Base-by-base conservation (phyloP, 2,797 vertebrate genomes). In the Poeciliopsis infans region DNA sequence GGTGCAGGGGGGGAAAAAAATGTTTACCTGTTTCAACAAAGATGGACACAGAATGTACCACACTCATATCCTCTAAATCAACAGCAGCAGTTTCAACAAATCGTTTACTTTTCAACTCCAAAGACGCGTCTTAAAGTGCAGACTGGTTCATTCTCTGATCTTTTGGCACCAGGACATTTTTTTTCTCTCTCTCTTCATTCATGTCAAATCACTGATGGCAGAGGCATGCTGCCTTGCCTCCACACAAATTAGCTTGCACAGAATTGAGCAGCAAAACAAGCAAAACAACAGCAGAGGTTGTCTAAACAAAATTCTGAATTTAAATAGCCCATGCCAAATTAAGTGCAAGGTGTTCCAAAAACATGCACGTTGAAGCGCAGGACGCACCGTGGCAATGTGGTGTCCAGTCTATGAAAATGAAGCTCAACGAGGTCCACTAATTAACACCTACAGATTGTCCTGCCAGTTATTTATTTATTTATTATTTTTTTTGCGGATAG, bases 381-480 rank as follows among this genome's bases (percentile, higher is more conserved):
- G 84, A 89, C 90, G 88, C 91, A 51, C 85, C 77, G 83, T 55
- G 61, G 74, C 82, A 78, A 93, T 53, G 87, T 25, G 25, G 68
- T 80, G 75, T 76, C 82, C 72, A 89, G 82, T 83, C 86, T 77
- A 75, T 86, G 83, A 92, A 86, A 89, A 87, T 86, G 75, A 87
- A 82, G 83, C 88, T 86, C 76, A 88, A 83, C 57, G 75, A 89
- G 87, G 79, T 79, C 79, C 81, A 79, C 81, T 88, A 91, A 84
- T 91, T 88, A 84, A 82, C 90, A 94, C 88, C 88, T 90, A 91
- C 91, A 91, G 88, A 89, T 84, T 85, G 72, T 51, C 79, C 71
- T 10, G 78, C 81, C 78, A 85, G 76, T 83, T 75, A 31, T 31
- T 31, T 31, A 31, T 31, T 31, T 31, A 31, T 31, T 31, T 31